Evolutionary conservation across 2,113 vertebrate genomes (phyloP).

Genomic region (Bostrychus sinensis): DNA sequence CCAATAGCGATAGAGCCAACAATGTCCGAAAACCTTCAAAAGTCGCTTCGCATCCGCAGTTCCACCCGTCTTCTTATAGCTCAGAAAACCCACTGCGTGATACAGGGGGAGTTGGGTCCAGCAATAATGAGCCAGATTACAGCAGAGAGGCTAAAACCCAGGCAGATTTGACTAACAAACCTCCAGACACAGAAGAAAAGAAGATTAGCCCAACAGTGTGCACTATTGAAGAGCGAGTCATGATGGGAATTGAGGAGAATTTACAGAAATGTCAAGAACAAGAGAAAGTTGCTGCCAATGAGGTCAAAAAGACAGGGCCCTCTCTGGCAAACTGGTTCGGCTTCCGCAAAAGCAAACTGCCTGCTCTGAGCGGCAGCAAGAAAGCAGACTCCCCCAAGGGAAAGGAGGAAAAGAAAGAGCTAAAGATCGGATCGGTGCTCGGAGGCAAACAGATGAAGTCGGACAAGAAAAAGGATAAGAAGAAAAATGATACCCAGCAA

Average conservation of each 20-base stretch:
- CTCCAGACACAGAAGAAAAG: slow-evolving; percentile 64
- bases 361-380: slow-evolving; percentile 83
- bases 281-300: slow-evolving; percentile 76
- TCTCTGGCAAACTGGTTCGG: slow-evolving; percentile 94
- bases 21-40: slow-evolving; percentile 62
- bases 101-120: slow-evolving; percentile 38
- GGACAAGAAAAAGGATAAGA: slow-evolving; percentile 89
- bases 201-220: slow-evolving; percentile 68
- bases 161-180: slow-evolving; percentile 53
- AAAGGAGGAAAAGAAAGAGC: slow-evolving; percentile 88
- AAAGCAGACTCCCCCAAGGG: slow-evolving; percentile 83
- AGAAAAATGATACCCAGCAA: slow-evolving; percentile 78
- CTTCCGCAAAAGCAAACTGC: slow-evolving; percentile 88
- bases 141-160: slow-evolving; percentile 60
- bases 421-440: slow-evolving; percentile 83
- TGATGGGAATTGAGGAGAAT: slow-evolving; percentile 93
- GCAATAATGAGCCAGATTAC: slow-evolving; percentile 64
- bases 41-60: slow-evolving; percentile 67
- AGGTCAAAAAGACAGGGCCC: slow-evolving; percentile 82
- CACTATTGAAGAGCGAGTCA: slow-evolving; percentile 94
- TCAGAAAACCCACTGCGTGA: slow-evolving; percentile 62
- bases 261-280: slow-evolving; percentile 88
- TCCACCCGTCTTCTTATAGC: slow-evolving; percentile 57
- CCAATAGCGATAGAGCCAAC: slow-evolving; percentile 61
- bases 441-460: slow-evolving; percentile 83